A percentile compares a stretch with the other conserved stretches of the same genome.
phyloP scores from a whole-genome alignment of 2,888 invertebrate genomes.

The Dromius quadrimaculatus region DNA sequence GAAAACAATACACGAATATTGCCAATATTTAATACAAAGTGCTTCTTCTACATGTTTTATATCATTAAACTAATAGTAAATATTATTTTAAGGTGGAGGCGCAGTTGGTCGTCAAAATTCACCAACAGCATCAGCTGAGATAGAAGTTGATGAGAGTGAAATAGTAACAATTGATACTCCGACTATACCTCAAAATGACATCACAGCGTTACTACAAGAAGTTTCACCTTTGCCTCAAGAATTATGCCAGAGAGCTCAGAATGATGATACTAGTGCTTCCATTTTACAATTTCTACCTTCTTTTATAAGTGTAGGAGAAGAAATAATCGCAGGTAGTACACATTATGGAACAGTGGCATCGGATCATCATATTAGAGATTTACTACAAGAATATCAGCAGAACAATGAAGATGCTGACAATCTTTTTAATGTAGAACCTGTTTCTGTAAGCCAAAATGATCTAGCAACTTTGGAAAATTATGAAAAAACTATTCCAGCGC shows the following conservation, averaged over 20 bases:
- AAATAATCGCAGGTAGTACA: constrained; percentile 61
- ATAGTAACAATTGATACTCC: constrained; percentile 83
- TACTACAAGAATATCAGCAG: constrained; percentile 74
- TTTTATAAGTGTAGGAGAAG: constrained; percentile 75
- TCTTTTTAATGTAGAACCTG: constrained; percentile 57
- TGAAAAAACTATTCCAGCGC: constrained; percentile 82
- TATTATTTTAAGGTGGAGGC: constrained; percentile 63
- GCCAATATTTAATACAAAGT: too few relatives aligned
- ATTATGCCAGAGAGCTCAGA: constrained; percentile 61
- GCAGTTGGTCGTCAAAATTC: constrained; percentile 72
- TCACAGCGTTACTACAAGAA: constrained; percentile 79
- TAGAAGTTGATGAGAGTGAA: constrained; percentile 86
- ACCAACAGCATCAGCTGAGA: constrained; percentile 79
- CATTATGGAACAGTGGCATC: constrained; percentile 55
- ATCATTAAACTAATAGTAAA: too few relatives aligned
- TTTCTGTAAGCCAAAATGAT: constrained; percentile 59
- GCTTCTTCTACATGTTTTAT: too few relatives aligned
- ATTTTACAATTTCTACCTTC: constrained; percentile 66
- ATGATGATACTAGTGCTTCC: constrained; percentile 60
- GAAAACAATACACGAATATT: too few relatives aligned
- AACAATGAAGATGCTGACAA: constrained; percentile 64
- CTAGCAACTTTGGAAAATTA: constrained; percentile 74
- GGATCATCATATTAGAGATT: constrained; percentile 73
- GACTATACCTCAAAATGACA: constrained; percentile 76
- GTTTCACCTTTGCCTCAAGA: constrained; percentile 70